Evolutionary conservation across 2,888 invertebrate genomes (phyloP), one percentile per base, ranked within the genome.

Genomic region (Diloba caeruleocephala): DNA sequence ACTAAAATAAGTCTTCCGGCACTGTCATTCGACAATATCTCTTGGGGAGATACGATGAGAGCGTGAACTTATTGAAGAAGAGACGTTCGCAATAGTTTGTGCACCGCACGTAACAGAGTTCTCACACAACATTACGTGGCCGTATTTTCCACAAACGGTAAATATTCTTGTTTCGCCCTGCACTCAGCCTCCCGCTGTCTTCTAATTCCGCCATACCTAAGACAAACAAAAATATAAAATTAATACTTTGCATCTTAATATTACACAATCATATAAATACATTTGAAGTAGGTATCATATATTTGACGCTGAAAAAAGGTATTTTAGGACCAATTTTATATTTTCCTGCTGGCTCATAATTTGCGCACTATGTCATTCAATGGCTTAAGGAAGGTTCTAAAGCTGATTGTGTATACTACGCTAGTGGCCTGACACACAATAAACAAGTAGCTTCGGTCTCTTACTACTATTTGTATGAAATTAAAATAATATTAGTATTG

Each of bases 201-300:
- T 69, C 76, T 62, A 49, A 54, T 56, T 71, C 80, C 81, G 77
- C 81, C 78, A 74, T 79, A 89, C 89, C 91, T 92, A 80, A 44
- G 82, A 88, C 89, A 90, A 91, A 66, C 60, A 56, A 81, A 59
- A 12, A 48, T 12, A 14, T 53, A 12, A 7, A 13, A 14, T 62
- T 38, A 41, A 46, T 0, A 25, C n/a, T 4, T 15, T 39, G 23
- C 10, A 3, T 0, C 10, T 7, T 31, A 3, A 7, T 21, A 21
- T 3, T 21, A n/a, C n/a, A n/a, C n/a, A n/a, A n/a, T n/a, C n/a
- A n/a, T n/a, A n/a, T n/a, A n/a, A n/a, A n/a, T n/a, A n/a, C n/a
- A n/a, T n/a, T n/a, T n/a, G n/a, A n/a, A n/a, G n/a, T n/a, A n/a
- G n/a, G n/a, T n/a, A n/a, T n/a, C n/a, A n/a, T n/a, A n/a, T n/a